These are phyloP conservation scores for Esox masquinongy DNA, from an alignment of 2,797 vertebrate genomes.

Conservation along the genomic window DNA sequence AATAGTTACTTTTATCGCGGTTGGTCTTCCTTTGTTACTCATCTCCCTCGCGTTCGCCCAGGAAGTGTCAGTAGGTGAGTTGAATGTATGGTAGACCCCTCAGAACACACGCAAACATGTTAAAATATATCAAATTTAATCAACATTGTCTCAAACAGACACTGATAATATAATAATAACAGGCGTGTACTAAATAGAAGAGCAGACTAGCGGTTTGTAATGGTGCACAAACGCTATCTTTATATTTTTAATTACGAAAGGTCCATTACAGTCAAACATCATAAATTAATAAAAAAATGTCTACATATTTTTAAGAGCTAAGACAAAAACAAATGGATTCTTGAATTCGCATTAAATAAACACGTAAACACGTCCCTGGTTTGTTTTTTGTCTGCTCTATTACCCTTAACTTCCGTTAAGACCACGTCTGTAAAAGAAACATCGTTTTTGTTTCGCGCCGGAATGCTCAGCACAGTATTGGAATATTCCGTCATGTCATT, in stretches of 20 bases:
- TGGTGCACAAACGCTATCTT: background rate
- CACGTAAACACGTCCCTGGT: background rate
- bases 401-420: background rate
- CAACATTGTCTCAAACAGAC: background rate
- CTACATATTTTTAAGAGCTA: background rate
- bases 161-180: background rate
- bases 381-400: background rate
- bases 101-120: background rate
- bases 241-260: background rate
- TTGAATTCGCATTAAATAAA: background rate
- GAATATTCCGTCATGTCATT: background rate
- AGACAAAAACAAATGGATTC: background rate
- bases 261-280: background rate
- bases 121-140: background rate
- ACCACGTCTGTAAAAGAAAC: background rate
- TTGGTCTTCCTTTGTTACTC: constrained; percentile 91
- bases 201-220: background rate
- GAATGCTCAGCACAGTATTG: too few species aligned
- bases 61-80: constrained; percentile 92
- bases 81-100: background rate
- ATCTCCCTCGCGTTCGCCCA: constrained; percentile 96
- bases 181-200: background rate
- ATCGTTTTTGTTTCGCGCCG: too few species aligned
- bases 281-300: background rate
- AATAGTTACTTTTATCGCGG: constrained; percentile 89